These are phyloP conservation scores for Oceanodroma tethys DNA, from an alignment of 2,113 vertebrate species.

Conservation along the genomic window DNA sequence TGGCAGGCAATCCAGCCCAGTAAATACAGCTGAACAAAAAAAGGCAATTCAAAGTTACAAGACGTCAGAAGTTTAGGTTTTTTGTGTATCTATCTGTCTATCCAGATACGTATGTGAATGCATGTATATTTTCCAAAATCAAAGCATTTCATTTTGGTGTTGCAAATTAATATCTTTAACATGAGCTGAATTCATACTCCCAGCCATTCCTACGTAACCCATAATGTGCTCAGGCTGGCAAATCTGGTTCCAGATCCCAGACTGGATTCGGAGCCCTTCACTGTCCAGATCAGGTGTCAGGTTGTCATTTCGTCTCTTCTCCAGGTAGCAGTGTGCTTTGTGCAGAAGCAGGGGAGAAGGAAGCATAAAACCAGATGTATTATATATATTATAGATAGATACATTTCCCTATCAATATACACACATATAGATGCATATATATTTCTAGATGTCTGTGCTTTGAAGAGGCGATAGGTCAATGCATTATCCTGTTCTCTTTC, in stretches of 20 bases:
- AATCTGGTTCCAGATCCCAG: not conserved
- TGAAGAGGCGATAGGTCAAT: not conserved
- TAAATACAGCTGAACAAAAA: conserved; percentile 35
- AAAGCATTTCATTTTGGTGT: not conserved
- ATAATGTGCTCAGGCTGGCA: not conserved
- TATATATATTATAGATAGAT: not conserved
- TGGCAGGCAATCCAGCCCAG: not conserved
- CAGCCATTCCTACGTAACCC: not conserved
- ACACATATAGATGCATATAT: no score
- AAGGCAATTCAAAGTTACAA: not conserved
- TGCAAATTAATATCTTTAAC: not conserved
- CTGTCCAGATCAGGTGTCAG: not conserved
- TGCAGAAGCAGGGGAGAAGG: not conserved
- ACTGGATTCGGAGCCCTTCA: not conserved
- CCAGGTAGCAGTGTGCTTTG: not conserved
- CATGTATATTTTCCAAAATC: not conserved
- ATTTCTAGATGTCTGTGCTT: not conserved
- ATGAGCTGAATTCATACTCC: not conserved
- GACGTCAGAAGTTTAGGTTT: not conserved
- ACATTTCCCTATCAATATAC: not conserved
- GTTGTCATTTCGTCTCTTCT: not conserved
- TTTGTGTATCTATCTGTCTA: not conserved
- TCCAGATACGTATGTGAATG: no score
- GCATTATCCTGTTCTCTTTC: not conserved
- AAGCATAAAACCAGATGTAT: not conserved